Conservation (phyloP, 2,113 vertebrate species). For the Apaloderma vittatum region DNA sequence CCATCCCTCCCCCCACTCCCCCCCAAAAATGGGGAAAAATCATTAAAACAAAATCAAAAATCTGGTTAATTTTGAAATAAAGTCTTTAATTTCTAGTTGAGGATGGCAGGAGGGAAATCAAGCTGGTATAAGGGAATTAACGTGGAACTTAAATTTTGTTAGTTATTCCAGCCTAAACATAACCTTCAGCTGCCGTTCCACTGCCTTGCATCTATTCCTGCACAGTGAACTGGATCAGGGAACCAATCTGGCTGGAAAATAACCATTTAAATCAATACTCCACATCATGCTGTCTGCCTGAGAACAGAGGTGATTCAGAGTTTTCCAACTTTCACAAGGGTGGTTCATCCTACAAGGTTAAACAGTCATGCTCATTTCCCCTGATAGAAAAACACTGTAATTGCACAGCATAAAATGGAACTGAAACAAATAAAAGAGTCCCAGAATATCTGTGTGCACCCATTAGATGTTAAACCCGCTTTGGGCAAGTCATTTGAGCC, state of each 20-base stretch:
- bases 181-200: background rate
- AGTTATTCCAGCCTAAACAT: background rate
- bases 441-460: background rate
- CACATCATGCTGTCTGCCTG: background rate
- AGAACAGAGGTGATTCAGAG: background rate
- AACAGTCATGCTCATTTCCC: background rate
- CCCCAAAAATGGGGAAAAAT: background rate
- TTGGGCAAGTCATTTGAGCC: background rate
- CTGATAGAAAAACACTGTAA: background rate
- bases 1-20: fast-evolving
- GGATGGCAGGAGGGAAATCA: background rate
- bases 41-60: background rate
- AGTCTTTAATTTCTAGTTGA: background rate
- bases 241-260: background rate
- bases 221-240: background rate
- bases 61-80: background rate
- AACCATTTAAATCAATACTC: background rate
- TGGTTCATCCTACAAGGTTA: background rate
- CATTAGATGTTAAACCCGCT: background rate
- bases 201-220: background rate
- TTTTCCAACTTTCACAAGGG: background rate
- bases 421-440: background rate
- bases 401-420: background rate
- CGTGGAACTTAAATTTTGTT: background rate
- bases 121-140: background rate